phyloP scores from a whole-genome alignment of 1,140 invertebrate genomes.

The Dendrolimus punctatus region DNA sequence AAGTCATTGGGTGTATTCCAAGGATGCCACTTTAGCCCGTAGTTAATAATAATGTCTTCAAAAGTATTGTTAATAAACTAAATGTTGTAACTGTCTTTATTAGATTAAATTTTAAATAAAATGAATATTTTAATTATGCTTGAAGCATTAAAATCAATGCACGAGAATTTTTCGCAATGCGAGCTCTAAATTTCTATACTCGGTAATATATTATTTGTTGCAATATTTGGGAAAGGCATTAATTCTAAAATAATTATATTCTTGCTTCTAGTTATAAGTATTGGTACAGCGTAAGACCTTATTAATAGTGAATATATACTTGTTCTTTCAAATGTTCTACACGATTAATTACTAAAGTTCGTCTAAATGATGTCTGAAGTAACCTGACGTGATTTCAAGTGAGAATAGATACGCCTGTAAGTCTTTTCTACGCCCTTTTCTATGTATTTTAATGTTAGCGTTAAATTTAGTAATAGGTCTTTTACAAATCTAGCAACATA shows the following conservation, averaged over 20 bases:
- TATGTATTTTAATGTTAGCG: slow-evolving; percentile 64
- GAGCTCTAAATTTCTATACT: no score
- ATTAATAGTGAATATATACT: slow-evolving; percentile 2
- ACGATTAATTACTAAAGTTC: slow-evolving; percentile 16
- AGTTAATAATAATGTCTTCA: background rate
- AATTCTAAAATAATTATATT: no score
- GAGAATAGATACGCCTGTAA: slow-evolving; percentile 50
- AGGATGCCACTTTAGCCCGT: slow-evolving; percentile 1
- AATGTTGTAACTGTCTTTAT: no score
- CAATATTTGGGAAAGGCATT: no score
- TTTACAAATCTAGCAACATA: background rate
- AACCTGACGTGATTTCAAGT: slow-evolving; percentile 63
- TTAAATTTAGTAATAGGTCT: slow-evolving; percentile 20
- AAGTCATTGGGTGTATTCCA: slow-evolving; percentile 11
- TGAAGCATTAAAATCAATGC: no score
- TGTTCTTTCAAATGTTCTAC: slow-evolving; percentile 5
- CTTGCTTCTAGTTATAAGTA: no score
- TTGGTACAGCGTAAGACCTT: no score
- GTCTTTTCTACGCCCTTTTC: slow-evolving; percentile 67
- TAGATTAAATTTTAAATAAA: no score
- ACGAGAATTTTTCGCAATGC: no score
- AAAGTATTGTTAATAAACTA: no score
- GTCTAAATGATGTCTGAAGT: slow-evolving; percentile 26
- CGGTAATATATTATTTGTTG: no score
- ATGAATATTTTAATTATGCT: no score